Evolutionary conservation across 2,888 invertebrate genomes (phyloP).

Genomic region (Caenorhabditis imperialis): DNA sequence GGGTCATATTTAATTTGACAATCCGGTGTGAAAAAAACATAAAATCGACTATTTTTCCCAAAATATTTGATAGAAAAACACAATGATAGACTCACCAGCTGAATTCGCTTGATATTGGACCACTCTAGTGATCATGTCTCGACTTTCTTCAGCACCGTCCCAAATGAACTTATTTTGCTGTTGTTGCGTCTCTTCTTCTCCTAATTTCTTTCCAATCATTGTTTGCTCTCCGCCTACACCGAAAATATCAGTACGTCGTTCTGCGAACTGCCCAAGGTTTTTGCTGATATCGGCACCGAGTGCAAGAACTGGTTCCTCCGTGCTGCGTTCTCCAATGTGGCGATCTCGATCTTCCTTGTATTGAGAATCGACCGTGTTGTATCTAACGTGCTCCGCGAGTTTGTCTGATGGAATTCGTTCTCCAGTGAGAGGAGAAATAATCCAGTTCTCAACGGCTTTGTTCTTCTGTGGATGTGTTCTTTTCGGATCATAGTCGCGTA

Average conservation of each 20-base stretch:
- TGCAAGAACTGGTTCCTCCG: constrained; percentile 88
- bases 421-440: constrained; percentile 97
- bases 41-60: too few relatives aligned
- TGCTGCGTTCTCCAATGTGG: constrained; percentile 80
- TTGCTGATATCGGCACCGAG: constrained; percentile 92
- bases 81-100: constrained; percentile 19
- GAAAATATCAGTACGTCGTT: constrained; percentile 99
- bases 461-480: constrained; percentile 80
- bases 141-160: constrained; percentile 98
- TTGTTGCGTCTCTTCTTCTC: constrained; percentile 64
- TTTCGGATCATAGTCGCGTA: constrained; percentile 90
- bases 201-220: constrained; percentile 96
- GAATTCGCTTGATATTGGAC: constrained; percentile 68
- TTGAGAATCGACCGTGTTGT: constrained; percentile 78
- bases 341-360: constrained; percentile 95
- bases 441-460: constrained; percentile 82
- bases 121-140: constrained; percentile 82
- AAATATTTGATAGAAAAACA: too few relatives aligned
- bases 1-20: too few relatives aligned
- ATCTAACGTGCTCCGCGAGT: constrained; percentile 95
- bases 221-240: constrained; percentile 97
- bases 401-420: constrained; percentile 97
- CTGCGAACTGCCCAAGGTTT: constrained; percentile 87
- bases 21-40: too few relatives aligned
- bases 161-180: constrained; percentile 83